These are phyloP conservation scores for Notothenia rossii DNA, from an alignment of 2,113 vertebrate genomes.

Conservation along the genomic window DNA sequence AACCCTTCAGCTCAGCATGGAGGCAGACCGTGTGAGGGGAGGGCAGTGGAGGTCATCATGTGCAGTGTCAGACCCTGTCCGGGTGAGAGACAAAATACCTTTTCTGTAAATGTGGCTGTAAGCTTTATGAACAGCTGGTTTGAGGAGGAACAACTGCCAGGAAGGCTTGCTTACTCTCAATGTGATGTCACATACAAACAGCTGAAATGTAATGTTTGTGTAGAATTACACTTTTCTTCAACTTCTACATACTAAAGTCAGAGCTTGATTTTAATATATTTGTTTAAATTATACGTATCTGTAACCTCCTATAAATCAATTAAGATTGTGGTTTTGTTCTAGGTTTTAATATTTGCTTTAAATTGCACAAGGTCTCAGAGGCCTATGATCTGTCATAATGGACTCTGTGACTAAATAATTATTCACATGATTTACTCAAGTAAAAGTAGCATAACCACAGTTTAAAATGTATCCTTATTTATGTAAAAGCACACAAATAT, in stretches of 20 bases:
- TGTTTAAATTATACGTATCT: background rate
- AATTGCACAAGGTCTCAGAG: background rate
- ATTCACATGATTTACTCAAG: background rate
- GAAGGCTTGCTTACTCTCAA: background rate
- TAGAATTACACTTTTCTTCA: background rate
- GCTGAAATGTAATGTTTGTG: too few species aligned
- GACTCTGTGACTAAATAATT: background rate
- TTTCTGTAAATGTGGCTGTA: background rate
- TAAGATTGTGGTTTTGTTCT: background rate
- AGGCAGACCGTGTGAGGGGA: constrained; percentile 89
- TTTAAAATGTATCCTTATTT: background rate
- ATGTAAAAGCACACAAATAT: background rate
- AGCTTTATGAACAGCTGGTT: background rate
- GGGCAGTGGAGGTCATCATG: constrained; percentile 86
- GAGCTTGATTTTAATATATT: background rate
- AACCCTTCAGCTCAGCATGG: constrained; percentile 88
- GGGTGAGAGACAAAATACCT: constrained; percentile 79
- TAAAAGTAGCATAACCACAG: background rate
- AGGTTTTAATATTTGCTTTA: background rate
- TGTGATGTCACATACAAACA: background rate
- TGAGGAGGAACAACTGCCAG: background rate
- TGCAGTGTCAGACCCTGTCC: constrained; percentile 92
- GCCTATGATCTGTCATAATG: background rate
- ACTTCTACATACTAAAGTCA: background rate
- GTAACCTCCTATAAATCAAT: background rate